Conservation (phyloP, 2,797 vertebrate genomes). For the Anomalospiza imberbis region DNA sequence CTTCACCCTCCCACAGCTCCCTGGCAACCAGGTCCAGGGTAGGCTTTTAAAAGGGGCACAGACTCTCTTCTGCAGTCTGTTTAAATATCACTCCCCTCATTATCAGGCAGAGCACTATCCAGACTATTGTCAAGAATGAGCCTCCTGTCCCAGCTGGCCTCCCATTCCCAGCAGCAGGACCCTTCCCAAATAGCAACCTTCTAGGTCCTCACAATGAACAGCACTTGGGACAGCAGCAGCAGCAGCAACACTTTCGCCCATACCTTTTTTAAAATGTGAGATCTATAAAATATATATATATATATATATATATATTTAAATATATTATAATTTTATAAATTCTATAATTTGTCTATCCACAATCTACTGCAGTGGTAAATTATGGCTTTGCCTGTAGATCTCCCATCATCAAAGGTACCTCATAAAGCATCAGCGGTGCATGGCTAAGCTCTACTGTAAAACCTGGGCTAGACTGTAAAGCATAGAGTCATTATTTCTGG, state of each 20-base stretch:
- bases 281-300: background rate
- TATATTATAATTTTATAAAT: background rate
- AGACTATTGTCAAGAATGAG: background rate
- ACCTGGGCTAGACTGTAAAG: background rate
- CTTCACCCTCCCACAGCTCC: background rate
- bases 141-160: background rate
- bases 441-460: background rate
- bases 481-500: background rate
- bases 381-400: background rate
- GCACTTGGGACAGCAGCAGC: background rate
- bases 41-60: background rate
- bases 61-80: background rate
- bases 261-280: background rate
- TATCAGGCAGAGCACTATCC: background rate
- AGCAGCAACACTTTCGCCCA: background rate
- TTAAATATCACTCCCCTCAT: background rate
- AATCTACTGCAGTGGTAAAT: background rate
- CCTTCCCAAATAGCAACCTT: background rate
- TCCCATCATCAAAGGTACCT: background rate
- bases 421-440: background rate
- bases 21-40: background rate
- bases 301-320: no score
- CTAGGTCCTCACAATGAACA: background rate
- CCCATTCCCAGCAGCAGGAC: background rate
- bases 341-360: background rate